These are phyloP conservation scores for Silvanus unidentatus DNA, from an alignment of 2,888 invertebrate species.

Conservation along the genomic window DNA sequence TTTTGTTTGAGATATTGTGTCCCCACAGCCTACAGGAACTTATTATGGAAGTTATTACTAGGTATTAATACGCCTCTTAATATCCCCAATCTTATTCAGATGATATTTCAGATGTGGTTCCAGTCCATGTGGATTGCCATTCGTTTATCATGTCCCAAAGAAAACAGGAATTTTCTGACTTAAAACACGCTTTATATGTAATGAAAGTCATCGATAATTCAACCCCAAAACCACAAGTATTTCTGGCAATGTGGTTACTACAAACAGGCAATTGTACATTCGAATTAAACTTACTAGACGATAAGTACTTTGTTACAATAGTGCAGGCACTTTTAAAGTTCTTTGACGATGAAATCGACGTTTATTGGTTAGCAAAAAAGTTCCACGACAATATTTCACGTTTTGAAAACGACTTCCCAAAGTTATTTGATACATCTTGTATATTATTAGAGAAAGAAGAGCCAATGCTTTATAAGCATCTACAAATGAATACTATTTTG, in stretches of 20 bases:
- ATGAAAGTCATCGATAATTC: slow-evolving; percentile 60
- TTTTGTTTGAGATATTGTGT: slow-evolving; percentile 81
- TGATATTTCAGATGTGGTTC: slow-evolving; percentile 59
- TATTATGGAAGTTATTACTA: slow-evolving; percentile 81
- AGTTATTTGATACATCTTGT: slow-evolving; percentile 61
- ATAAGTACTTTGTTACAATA: slow-evolving; percentile 48
- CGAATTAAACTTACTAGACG: slow-evolving; percentile 20
- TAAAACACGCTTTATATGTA: slow-evolving; percentile 63
- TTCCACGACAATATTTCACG: slow-evolving; percentile 65
- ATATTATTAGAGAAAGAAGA: slow-evolving; percentile 74
- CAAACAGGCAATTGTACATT: slow-evolving; percentile 61
- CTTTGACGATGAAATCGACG: slow-evolving; percentile 68
- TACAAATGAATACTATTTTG: slow-evolving; percentile 59
- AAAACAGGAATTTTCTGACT: slow-evolving; percentile 67
- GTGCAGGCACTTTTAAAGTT: slow-evolving; percentile 64
- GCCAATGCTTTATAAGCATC: slow-evolving; percentile 60
- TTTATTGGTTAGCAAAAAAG: slow-evolving; percentile 77
- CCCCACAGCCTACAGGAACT: slow-evolving; percentile 70
- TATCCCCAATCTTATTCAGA: slow-evolving; percentile 6
- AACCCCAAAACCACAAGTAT: slow-evolving; percentile 61
- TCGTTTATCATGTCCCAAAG: slow-evolving; percentile 70
- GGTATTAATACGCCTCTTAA: slow-evolving; percentile 45
- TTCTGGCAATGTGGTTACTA: slow-evolving; percentile 75
- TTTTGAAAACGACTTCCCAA: slow-evolving; percentile 56
- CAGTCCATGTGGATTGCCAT: slow-evolving; percentile 70